Conservation (phyloP, 2,113 vertebrate species). For the Emydocephalus ijimae region DNA sequence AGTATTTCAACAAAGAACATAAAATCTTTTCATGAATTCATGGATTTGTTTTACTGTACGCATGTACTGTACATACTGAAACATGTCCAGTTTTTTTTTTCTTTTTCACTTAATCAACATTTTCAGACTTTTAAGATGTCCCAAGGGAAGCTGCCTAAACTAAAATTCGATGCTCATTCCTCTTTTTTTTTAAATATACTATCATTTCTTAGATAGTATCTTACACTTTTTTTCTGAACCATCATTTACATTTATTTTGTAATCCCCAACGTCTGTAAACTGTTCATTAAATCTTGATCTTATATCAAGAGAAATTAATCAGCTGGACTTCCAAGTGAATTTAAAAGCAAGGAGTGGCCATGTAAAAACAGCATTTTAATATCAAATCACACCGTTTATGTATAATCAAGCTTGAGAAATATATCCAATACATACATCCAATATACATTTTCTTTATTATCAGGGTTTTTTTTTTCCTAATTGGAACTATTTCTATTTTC, state of each 20-base stretch:
- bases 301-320: conserved; percentile 84
- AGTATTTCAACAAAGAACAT: background rate
- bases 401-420: conserved; percentile 61
- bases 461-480: background rate
- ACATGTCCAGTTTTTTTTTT: background rate
- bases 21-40: background rate
- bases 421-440: conserved; percentile 58
- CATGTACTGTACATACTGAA: background rate
- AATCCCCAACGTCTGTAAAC: conserved; percentile 69
- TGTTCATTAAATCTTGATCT: conserved; percentile 94
- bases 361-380: conserved; percentile 62
- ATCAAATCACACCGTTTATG: conserved; percentile 66
- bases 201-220: conserved; percentile 39
- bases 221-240: conserved; percentile 63
- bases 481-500: conserved; percentile 13
- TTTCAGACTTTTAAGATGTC: conserved; percentile 1
- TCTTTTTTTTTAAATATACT: conserved; percentile 33
- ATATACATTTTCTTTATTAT: conserved; percentile 60
- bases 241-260: conserved; percentile 61
- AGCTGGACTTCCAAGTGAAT: conserved; percentile 79
- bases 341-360: conserved; percentile 70
- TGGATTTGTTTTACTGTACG: background rate
- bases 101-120: background rate
- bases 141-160: conserved; percentile 32
- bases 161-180: conserved; percentile 30